Evolutionary conservation across 2,113 vertebrate genomes (phyloP), one percentile per base, ranked within the genome.

Genomic region (Muntiacus muntjak): DNA sequence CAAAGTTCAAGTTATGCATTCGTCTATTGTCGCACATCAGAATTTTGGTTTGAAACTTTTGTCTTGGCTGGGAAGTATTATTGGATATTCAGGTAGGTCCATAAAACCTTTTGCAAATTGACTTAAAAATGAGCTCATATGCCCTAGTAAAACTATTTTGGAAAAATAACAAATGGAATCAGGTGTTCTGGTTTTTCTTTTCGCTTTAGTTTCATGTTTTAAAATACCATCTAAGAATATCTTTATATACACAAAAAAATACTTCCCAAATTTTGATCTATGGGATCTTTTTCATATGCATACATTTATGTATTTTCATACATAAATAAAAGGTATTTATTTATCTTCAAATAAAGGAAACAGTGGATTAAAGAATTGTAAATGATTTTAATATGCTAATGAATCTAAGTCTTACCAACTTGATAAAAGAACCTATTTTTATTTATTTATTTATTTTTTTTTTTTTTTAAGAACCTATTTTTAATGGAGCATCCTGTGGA

Each of bases 1-100:
- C 95, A 99, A 99, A 95, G 99, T 99, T 57, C 99, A 99, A 98
- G 99, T 99, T 95, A 99, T 99, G 99, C 99, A 99, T 99, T 99
- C 99, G 0, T 99, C 99, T 54, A 99, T 99, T 60, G 99, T 99
- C 36, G 99, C 99, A 79, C 99, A 99, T 98, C 99, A 99, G 98
- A 99, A 99, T 97, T 99, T 99, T 94, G 99, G 99, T 87, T 99
- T 99, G 98, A 99, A 99, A 97, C 98, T 99, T 55, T 99, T 99
- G 40, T 98, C 98, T 95, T 99, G 99, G 99, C 99, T 99, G 97
- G 99, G 99, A 74, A 99, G 99, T 97, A 96, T 99, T 98, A 99
- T 99, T 98, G 99, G 99, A 98, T 99, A 99, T 98, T 99, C 99
- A 98, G 99, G 99, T 99, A 98, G 89, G 98, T 98, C 96, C 94